Evolutionary conservation across 2,113 vertebrate species (phyloP), one percentile per base, ranked within the genome.

Genomic region (Lasiurus cinereus): DNA sequence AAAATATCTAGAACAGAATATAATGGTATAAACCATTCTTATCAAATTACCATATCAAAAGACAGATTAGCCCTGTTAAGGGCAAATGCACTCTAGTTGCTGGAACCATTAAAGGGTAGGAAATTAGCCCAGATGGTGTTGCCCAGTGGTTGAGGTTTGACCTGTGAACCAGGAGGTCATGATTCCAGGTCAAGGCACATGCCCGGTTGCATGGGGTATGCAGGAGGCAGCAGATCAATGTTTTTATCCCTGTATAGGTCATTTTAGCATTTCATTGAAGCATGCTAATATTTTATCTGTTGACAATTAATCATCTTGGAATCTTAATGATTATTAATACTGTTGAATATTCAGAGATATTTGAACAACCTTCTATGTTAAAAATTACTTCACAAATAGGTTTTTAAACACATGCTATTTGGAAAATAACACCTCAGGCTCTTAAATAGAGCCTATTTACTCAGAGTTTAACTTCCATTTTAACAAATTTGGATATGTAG

Each of bases 1-100:
- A 79, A 95, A 95, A 62, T 85, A 92, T 27, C 43, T 88, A 88
- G 88, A 94, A 67, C 18, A 90, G 78, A 83, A 88, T 77, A 36
- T 80, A 87, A 87, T 83, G 2, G 14, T 84, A 85, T 77, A 67
- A 94, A 52, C 24, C 72, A 79, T 95, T 94, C 33, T 93, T 82
- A 70, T 56, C 86, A 94, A 84, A 77, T 87, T 62, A 69, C 36
- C 93, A 80, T 67, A 64, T 88, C 69, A 66, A 87, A 93, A 94
- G n/a, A 77, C 5, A 86, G 6, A 72, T 90, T 74, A 83, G 54
- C 67, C 7, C 27, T 54, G 56, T 73, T 88, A 97, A 82, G 56
- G 54, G 16, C 29, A 94, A 79, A 93, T 77, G 24, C 39, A 39
- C 1, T 93, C 27, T 56, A 74, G 10, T 48, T 77, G 19, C 70